Evolutionary conservation across 2,113 vertebrate genomes (phyloP), one percentile per base, ranked within the genome.

Genomic region (Setophaga kirtlandii): DNA sequence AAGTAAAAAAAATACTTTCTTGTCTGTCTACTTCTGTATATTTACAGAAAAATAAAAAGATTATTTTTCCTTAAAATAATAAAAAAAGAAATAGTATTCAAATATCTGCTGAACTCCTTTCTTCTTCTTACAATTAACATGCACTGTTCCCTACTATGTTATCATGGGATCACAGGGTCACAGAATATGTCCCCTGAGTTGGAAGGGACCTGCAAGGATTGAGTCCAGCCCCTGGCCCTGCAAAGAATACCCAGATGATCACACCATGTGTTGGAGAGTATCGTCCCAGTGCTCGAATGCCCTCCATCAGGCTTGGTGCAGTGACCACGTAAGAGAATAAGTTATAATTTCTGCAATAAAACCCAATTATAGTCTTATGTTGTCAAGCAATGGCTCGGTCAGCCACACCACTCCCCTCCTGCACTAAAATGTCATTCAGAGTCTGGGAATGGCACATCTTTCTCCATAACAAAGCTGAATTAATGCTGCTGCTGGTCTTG

Each of bases 401-500:
- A 69, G 49, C 7, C 21, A 18, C 7, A 55, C 7, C 9, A 62
- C 50, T 64, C 15, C 5, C 10, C 33, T 79, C 9, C 42, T 59
- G 14, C 39, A 18, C 42, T 35, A 17, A 67, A 62, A 31, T 21
- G 12, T 41, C 18, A 49, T 42, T 63, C 59, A 27, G 23, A 77
- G 22, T 15, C 12, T 28, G 5, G 14, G 49, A 87, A 59, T 28
- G 12, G 15, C 13, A 77, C 6, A 2, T 64, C 14, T 33, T 53
- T 47, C 31, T 31, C 0, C 3, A 0, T 19, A 70, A 55, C 8
- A 55, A 50, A 53, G 18, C 8, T 4, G 3, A 42, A 35, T 24
- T 24, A 67, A 86, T 62, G 3, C 9, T 79, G 9, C 5, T 20
- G 7, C 15, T 62, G 37, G 2, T 46, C 49, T 60, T 46, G 4